Evolutionary conservation across 1,140 invertebrate genomes (phyloP).

Genomic region (Glossosoma conforme): DNA sequence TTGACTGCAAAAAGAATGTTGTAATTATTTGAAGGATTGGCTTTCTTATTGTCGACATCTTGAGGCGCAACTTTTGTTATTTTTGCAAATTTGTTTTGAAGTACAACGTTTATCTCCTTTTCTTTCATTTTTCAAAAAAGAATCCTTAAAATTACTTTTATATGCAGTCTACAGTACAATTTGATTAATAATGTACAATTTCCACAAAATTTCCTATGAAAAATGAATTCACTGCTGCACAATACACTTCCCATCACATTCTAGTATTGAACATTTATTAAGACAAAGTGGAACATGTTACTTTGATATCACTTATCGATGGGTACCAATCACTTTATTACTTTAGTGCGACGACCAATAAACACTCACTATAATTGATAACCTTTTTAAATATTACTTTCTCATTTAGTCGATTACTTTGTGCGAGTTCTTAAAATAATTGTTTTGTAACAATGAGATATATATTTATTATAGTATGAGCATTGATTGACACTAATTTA

Average conservation of each 20-base stretch:
- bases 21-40: slow-evolving; percentile 1
- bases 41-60: background rate
- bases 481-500: no score
- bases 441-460: no score
- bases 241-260: background rate
- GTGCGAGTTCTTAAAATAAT: no score
- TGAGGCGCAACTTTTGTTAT: slow-evolving; percentile 20
- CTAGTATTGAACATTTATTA: background rate
- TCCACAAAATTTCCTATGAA: background rate
- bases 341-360: no score
- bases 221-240: background rate
- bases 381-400: no score
- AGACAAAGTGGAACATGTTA: background rate
- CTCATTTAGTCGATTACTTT: no score
- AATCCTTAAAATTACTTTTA: background rate
- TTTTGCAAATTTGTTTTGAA: slow-evolving; percentile 21
- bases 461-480: no score
- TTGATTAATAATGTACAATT: background rate
- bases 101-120: slow-evolving; percentile 15
- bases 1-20: slow-evolving; percentile 20
- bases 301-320: no score
- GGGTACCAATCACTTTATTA: no score
- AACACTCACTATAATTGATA: no score
- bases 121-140: slow-evolving; percentile 2
- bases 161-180: background rate